Evolutionary conservation across 2,113 vertebrate species (phyloP), one percentile per base, ranked within the genome.

Genomic region (Barbus barbus): DNA sequence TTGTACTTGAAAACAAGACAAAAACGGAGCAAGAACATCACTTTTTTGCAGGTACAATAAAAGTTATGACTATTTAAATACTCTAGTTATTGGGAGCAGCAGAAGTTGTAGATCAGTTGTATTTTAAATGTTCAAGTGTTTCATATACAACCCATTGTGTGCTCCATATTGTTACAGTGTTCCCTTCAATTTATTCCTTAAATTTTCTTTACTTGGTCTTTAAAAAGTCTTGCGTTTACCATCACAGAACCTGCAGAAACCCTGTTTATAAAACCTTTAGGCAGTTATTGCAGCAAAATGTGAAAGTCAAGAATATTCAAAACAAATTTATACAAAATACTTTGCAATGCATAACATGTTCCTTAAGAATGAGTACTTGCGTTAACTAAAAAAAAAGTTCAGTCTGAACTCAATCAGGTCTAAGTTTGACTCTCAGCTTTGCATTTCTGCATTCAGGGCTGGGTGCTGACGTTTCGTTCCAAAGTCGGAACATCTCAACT

Each of bases 401-500:
- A 11, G 31, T 26, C 12, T 44, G 24, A 28, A 1, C 4, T n/a
- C 1, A 11, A 0, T 3, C 5, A 0, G 14, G 72, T 56, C 31
- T 8, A 38, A 26, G 28, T 61, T 69, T 2, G n/a, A 13, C 60
- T n/a, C n/a, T n/a, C n/a, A n/a, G n/a, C n/a, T n/a, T n/a, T n/a
- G n/a, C n/a, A 2, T 91, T 61, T 84, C 9, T 44, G 86, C 93
- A 95, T 46, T 86, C 22, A 0, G 2, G 8, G 11, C 18, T 67
- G 38, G 89, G 92, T 1, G 1, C 12, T 18, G 82, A 69, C 13
- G 91, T 0, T 9, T 88, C 0, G 0, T 4, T 14, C 95, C 94
- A 95, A 16, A 95, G 80, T 20, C 26, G 16, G 4, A 90, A 9
- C 0, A 93, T 5, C 58, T 94, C 87, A 0, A 8, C 4, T 0